phyloP scores from a whole-genome alignment of 2,888 invertebrate species.

The Pristionchus mayeri region DNA sequence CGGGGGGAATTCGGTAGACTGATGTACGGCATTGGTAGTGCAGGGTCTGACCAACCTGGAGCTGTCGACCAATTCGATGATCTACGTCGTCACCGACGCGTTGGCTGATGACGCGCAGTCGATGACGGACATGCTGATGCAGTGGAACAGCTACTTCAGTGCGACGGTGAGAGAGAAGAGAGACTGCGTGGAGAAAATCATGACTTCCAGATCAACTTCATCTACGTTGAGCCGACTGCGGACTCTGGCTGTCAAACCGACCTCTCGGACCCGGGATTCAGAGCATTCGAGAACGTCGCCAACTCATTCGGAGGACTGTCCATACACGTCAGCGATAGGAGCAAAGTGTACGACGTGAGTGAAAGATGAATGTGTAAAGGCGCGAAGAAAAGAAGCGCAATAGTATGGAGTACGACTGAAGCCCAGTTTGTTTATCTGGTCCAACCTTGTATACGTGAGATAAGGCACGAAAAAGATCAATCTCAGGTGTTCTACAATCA shows the following conservation, averaged over 20 bases:
- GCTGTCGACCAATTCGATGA: background rate
- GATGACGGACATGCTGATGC: background rate
- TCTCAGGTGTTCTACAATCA: constrained; percentile 18
- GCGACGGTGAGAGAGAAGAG: background rate
- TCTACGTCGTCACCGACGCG: constrained; percentile 34
- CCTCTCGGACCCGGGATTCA: constrained; percentile 57
- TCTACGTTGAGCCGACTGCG: constrained; percentile 60
- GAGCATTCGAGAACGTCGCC: constrained; percentile 53
- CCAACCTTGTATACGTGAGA: too few relatives aligned
- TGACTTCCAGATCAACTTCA: constrained; percentile 59
- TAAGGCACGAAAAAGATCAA: background rate
- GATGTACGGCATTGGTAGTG: background rate
- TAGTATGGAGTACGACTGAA: too few relatives aligned
- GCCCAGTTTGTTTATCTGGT: too few relatives aligned
- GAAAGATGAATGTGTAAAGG: too few relatives aligned
- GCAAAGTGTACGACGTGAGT: constrained; percentile 44
- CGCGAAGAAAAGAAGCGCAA: too few relatives aligned
- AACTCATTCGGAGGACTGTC: constrained; percentile 52
- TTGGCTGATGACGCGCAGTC: background rate
- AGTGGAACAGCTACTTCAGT: constrained; percentile 10
- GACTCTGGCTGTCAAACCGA: constrained; percentile 38
- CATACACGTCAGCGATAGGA: constrained; percentile 55
- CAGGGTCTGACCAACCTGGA: background rate
- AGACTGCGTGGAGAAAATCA: too few relatives aligned
- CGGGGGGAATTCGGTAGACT: too few relatives aligned